Base-by-base conservation (phyloP, 2,797 vertebrate genomes). In the Luscinia luscinia region DNA sequence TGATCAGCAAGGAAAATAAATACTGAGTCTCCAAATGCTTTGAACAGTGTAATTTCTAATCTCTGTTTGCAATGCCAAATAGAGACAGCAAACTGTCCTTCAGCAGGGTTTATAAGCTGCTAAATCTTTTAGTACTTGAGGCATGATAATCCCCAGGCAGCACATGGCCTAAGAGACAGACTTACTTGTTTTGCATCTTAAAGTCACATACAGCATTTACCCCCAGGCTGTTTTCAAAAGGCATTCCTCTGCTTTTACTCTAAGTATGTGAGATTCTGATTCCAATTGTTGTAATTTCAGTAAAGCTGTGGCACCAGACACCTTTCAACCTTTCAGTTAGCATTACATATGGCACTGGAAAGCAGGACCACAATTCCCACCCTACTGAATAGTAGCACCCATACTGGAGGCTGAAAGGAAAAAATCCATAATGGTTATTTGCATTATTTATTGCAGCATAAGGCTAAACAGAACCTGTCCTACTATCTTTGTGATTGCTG, bases 61-160 rank as follows among this genome's bases (percentile, higher is more conserved):
- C 82, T 84, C 43, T 46, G n/a, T 57, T 61, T 87, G 54, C 55
- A 85, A 78, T 34, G 79, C 40, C 78, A 94, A 91, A 87, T 13
- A 62, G 54, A 81, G 69, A 59, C 62, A 86, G 59, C 73, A 95
- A 88, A 83, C 79, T 81, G 72, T 66, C 82, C 91, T 87, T 90
- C 91, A 75, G 66, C 62, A 69, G 75, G 32, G 17, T 52, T 78
- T 55, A 62, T 95, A 92, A 95, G 32, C 93, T 73, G 82, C 92
- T 95, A 87, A 94, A 95, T 88, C 94, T 95, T 91, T 69, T 55
- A 75, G 84, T 63, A 67, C 84, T 93, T 91, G 73, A 92, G 55
- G 79, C n/a, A 91, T 41, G 58, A 23, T 95, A 96, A 96, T 95
- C 95, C 78, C 58, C 49, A 78, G 62, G 84, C 54, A 92, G 78